Conservation (phyloP, 2,888 invertebrate genomes). For the Lysandra coridon region DNA sequence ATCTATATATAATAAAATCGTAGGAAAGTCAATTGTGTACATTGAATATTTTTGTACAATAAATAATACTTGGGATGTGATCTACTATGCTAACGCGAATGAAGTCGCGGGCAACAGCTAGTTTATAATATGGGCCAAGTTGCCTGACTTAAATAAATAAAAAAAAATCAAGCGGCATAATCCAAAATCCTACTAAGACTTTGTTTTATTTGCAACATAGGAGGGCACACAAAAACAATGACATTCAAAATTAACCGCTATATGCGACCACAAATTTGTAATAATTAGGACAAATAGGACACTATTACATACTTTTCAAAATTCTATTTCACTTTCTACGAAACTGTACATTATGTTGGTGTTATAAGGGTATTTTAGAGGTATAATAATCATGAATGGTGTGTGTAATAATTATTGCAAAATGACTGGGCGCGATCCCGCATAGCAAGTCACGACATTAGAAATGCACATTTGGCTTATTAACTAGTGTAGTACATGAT, state of each 20-base stretch:
- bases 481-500: constrained; percentile 39
- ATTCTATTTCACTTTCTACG: neutral
- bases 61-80: no score
- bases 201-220: neutral
- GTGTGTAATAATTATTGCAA: constrained; percentile 12
- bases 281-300: constrained; percentile 26
- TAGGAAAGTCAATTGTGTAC: no score
- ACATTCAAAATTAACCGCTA: constrained; percentile 28
- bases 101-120: no score
- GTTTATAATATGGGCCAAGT: no score
- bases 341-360: no score
- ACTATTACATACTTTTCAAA: neutral
- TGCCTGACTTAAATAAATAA: no score
- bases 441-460: constrained; percentile 50
- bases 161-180: no score
- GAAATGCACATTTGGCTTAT: constrained; percentile 45
- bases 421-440: constrained; percentile 35
- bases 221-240: neutral
- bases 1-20: no score
- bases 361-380: neutral
- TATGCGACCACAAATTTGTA: constrained; percentile 23
- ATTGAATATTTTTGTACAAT: no score
- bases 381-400: neutral
- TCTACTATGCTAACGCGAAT: no score
- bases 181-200: neutral